These are phyloP conservation scores for Lampropteryx suffumata DNA, from an alignment of 2,888 invertebrate species.

Conservation along the genomic window DNA sequence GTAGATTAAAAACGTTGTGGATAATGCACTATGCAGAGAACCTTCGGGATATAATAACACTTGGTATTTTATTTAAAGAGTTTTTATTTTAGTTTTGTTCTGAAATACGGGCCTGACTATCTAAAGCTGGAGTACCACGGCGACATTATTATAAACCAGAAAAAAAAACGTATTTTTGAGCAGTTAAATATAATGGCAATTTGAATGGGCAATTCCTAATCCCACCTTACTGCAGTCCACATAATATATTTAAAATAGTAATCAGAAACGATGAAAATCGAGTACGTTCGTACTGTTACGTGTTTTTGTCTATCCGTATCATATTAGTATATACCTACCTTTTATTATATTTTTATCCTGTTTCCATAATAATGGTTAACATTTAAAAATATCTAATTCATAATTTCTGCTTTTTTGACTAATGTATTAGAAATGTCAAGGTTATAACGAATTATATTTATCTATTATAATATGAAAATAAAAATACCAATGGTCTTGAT, in stretches of 20 bases:
- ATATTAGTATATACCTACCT: conserved; percentile 2
- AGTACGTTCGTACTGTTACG: too few species aligned
- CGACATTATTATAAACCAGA: too few species aligned
- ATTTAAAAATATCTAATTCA: conserved; percentile 26
- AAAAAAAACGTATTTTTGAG: background rate
- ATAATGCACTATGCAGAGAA: too few species aligned
- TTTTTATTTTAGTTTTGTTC: too few species aligned
- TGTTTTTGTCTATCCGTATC: background rate
- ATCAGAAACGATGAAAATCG: too few species aligned
- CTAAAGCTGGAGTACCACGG: too few species aligned
- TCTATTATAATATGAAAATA: conserved; percentile 30
- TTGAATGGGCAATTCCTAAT: background rate
- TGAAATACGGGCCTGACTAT: too few species aligned
- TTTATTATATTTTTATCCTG: conserved; percentile 19
- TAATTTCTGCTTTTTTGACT: conserved; percentile 23
- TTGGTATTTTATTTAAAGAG: too few species aligned
- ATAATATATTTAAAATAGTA: too few species aligned
- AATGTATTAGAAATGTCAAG: conserved; percentile 24
- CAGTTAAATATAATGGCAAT: background rate
- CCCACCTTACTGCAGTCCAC: too few species aligned
- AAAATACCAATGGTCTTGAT: conserved; percentile 32
- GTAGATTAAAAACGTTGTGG: too few species aligned
- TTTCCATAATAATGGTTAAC: conserved; percentile 15
- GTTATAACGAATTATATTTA: conserved; percentile 31
- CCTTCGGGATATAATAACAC: too few species aligned